Conservation (phyloP, 2,888 invertebrate genomes). For the Taenaris catops region DNA sequence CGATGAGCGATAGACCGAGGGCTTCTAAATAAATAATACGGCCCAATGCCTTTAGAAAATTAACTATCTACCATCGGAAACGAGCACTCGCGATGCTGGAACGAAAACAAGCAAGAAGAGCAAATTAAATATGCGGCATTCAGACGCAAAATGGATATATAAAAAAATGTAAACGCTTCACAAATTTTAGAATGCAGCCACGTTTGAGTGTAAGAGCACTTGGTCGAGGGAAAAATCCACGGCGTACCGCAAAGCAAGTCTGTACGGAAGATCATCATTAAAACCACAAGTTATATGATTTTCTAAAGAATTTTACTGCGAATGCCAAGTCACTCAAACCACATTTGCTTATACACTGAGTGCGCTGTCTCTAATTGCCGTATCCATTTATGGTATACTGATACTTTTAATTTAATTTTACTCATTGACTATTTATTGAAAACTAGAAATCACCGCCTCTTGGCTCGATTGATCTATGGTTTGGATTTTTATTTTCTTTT, state of each 20-base stretch:
- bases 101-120: conserved; percentile 12
- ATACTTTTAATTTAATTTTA: too few species aligned
- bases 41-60: conserved; percentile 20
- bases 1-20: conserved; percentile 23
- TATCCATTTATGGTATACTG: too few species aligned
- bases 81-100: background rate
- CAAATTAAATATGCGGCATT: conserved; percentile 16
- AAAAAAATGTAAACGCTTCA: conserved; percentile 20
- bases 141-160: conserved; percentile 14
- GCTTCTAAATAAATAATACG: conserved; percentile 23
- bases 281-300: conserved; percentile 29
- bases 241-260: conserved; percentile 20
- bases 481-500: too few species aligned
- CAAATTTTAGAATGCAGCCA: conserved; percentile 17
- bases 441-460: too few species aligned
- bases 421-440: too few species aligned
- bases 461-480: too few species aligned
- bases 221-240: conserved; percentile 22
- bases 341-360: conserved; percentile 20
- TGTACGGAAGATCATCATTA: conserved; percentile 27
- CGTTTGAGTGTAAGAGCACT: conserved; percentile 18
- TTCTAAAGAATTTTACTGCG: conserved; percentile 27
- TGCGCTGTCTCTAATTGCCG: conserved; percentile 20
- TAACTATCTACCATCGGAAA: conserved; percentile 14
- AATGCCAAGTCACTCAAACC: conserved; percentile 24